Evolutionary conservation across 2,888 invertebrate genomes (phyloP), one percentile per base, ranked within the genome.

Genomic region (Netelia inedita): DNA sequence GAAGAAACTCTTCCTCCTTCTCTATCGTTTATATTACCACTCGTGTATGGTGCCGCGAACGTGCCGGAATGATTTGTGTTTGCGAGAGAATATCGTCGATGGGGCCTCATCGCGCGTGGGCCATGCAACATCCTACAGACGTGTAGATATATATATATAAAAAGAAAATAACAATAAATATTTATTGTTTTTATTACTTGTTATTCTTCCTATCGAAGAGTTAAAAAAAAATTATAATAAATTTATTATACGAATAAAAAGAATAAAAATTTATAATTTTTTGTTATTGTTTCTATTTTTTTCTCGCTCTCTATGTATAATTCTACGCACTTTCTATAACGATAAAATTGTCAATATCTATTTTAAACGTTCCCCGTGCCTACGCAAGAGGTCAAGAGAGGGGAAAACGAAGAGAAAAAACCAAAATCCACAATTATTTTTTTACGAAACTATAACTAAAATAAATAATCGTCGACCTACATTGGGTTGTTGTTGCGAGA

Each of bases 41-140:
- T 66, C 41, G 65, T 19, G 28, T 55, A 41, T 46, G 59, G 50
- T 43, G 72, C 8, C 57, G 46, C 53, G 57, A 63, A 50, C 61
- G 55, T 53, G 71, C 69, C 23, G 43, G 50, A 66, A 79, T 83
- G 83, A 83, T 83, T 83, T 83, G 79, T 80, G 79, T 55, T 65
- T 66, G 71, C 11, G 55, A 74, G 71, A 59, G 69, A 83, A 79
- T 74, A 75, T 61, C 65, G 71, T 79, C 66, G 79, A 57, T 23
- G 55, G 55, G 14, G 16, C 19, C 50, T 65, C 43, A 74, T 73
- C 63, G 65, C 23, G 83, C 83, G 83, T 83, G 79, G 79, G 83
- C 74, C 35, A 59, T 23, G 57, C 69, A 75, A 75, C 71, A 76
- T 59, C 72, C 59, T 46, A 43, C 11, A 21, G 10, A 41, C 6